Evolutionary conservation across 2,888 invertebrate species (phyloP), one percentile per base, ranked within the genome.

Genomic region (Agrochola lychnidis): DNA sequence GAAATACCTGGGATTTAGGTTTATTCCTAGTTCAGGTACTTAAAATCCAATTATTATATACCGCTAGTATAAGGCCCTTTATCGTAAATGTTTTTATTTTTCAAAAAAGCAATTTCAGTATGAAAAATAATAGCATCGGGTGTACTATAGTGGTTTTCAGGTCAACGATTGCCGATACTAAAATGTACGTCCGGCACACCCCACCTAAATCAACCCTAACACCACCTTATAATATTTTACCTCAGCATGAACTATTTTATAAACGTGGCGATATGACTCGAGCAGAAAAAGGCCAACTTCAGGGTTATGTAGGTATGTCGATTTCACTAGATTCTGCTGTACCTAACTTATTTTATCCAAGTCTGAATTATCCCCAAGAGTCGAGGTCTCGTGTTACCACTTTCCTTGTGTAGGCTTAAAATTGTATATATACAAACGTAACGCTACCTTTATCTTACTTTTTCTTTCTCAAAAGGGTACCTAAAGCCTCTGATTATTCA

Each of bases 401-500:
- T 36, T 42, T 14, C n/a, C 30, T 67, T 53, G 14, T 70, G 45
- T 45, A 56, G 40, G 53, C 59, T 64, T 69, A 59, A 68, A 71
- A 82, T 71, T 68, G 57, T 57, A n/a, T 42, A 40, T 70, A 63
- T 12, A 53, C n/a, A 36, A 36, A 56, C 3, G 36, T 30, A 48
- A 10, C 19, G 14, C 45, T 62, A 45, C 51, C 22, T 63, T 64
- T 83, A 51, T 30, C 36, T 68, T 22, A 53, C n/a, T 36, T 64
- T 71, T 66, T 70, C 16, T 57, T 69, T 57, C 57, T 22, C 6
- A 61, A 70, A 83, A 78, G 48, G 62, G 48, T 53, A 63, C 57
- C n/a, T 68, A 56, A 51, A 61, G 30, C 36, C 14, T 72, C 36
- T 53, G 80, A 78, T 78, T 82, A 81, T 82, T 71, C 64, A 64